Evolutionary conservation across 2,113 vertebrate species (phyloP).

Genomic region (Passer montanus): DNA sequence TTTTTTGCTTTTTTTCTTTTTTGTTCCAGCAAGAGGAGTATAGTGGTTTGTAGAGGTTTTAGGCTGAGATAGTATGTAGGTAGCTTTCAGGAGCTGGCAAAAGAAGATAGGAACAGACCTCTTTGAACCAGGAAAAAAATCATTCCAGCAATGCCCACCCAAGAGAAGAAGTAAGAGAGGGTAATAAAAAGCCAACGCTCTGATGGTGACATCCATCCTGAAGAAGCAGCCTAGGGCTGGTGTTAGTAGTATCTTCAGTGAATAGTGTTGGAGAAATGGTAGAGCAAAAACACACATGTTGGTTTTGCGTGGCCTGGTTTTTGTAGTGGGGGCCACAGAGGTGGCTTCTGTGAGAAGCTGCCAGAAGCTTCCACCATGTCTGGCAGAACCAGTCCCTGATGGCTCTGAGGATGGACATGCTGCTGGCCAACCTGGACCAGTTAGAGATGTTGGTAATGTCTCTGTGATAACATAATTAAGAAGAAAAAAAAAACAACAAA

Average conservation of each 20-base stretch:
- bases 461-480: background rate
- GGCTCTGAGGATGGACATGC: background rate
- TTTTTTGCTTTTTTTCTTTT: background rate
- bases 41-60: background rate
- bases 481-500: background rate
- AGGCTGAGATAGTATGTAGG: background rate
- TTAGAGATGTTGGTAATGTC: rapidly evolving
- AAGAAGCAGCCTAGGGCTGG: background rate
- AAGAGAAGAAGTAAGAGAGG: background rate
- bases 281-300: background rate
- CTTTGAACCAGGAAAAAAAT: background rate
- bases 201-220: background rate
- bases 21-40: background rate
- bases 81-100: background rate
- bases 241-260: background rate
- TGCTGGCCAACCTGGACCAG: background rate
- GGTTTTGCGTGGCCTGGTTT: rapidly evolving
- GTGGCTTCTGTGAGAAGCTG: background rate
- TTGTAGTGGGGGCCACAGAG: rapidly evolving
- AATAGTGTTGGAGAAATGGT: background rate
- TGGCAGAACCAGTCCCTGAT: background rate
- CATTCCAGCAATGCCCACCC: background rate
- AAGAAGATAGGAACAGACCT: background rate
- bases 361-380: background rate
- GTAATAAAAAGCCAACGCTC: background rate